These are phyloP conservation scores for Yponomeuta sedellus DNA, from an alignment of 2,888 invertebrate genomes.

Conservation along the genomic window DNA sequence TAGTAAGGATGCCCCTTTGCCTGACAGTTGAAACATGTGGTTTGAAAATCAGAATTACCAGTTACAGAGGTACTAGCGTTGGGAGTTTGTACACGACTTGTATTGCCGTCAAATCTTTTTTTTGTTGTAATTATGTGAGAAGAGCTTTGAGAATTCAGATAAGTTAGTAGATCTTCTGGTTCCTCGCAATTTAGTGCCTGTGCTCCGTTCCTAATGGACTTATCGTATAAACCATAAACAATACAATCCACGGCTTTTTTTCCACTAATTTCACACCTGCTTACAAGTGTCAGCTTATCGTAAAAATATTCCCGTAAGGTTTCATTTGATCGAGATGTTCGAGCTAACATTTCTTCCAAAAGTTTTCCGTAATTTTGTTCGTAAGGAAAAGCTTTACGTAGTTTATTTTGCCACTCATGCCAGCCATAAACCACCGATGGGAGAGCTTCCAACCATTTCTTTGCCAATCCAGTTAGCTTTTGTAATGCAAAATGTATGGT, in stretches of 20 bases:
- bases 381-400: constrained; percentile 25
- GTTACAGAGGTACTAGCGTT: constrained; percentile 3
- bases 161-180: constrained; percentile 23
- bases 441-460: constrained; percentile 26
- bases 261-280: constrained; percentile 24
- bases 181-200: constrained; percentile 23
- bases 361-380: constrained; percentile 24
- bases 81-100: background rate
- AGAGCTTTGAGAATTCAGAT: constrained; percentile 18
- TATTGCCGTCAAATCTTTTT: background rate
- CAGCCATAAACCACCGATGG: constrained; percentile 24
- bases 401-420: constrained; percentile 25
- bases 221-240: constrained; percentile 25
- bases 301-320: constrained; percentile 23
- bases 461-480: constrained; percentile 25
- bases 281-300: constrained; percentile 22
- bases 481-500: constrained; percentile 25
- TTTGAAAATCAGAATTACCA: background rate
- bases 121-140: background rate
- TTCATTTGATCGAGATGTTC: constrained; percentile 19
- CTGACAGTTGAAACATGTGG: constrained; percentile 16
- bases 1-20: constrained; percentile 17
- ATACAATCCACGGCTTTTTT: constrained; percentile 27
- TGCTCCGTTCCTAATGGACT: constrained; percentile 21
- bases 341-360: constrained; percentile 25